Evolutionary conservation across 2,888 invertebrate species (phyloP).

Genomic region (Hypsopygia costalis): DNA sequence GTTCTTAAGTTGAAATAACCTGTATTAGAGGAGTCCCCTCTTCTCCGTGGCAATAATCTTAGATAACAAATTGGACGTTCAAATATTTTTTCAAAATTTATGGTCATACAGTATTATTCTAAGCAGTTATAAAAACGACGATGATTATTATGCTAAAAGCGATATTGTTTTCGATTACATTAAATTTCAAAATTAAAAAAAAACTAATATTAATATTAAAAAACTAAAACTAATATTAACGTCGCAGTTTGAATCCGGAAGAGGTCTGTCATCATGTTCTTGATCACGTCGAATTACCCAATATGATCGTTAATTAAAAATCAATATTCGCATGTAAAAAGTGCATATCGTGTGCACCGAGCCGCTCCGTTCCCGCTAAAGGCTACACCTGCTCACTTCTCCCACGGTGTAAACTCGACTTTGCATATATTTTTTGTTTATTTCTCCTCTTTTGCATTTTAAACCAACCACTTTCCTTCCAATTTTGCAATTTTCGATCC

Average conservation of each 20-base stretch:
- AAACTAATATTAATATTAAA: neutral
- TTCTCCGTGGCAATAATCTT: too few relatives aligned
- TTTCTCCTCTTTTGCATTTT: slow-evolving; percentile 57
- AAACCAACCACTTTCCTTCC: slow-evolving; percentile 67
- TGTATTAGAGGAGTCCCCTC: too few relatives aligned
- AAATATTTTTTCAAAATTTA: too few relatives aligned
- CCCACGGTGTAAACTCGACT: slow-evolving; percentile 63
- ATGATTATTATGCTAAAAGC: too few relatives aligned
- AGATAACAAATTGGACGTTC: too few relatives aligned
- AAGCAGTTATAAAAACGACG: too few relatives aligned
- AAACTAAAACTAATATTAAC: neutral
- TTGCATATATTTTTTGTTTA: slow-evolving; percentile 43
- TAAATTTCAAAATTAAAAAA: too few relatives aligned
- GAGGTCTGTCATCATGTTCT: neutral
- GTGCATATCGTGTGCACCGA: slow-evolving; percentile 33
- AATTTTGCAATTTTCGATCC: slow-evolving; percentile 61
- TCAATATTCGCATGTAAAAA: slow-evolving; percentile 57
- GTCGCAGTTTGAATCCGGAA: neutral
- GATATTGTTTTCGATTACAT: too few relatives aligned
- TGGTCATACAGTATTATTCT: too few relatives aligned
- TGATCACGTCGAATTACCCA: neutral
- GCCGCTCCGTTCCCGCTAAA: slow-evolving; percentile 30
- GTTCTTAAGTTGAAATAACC: too few relatives aligned
- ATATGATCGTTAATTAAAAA: slow-evolving; percentile 55
- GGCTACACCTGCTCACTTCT: slow-evolving; percentile 64